Evolutionary conservation across 1,140 invertebrate genomes (phyloP), one percentile per base, ranked within the genome.

Genomic region (Pogonognathellus flavescens): DNA sequence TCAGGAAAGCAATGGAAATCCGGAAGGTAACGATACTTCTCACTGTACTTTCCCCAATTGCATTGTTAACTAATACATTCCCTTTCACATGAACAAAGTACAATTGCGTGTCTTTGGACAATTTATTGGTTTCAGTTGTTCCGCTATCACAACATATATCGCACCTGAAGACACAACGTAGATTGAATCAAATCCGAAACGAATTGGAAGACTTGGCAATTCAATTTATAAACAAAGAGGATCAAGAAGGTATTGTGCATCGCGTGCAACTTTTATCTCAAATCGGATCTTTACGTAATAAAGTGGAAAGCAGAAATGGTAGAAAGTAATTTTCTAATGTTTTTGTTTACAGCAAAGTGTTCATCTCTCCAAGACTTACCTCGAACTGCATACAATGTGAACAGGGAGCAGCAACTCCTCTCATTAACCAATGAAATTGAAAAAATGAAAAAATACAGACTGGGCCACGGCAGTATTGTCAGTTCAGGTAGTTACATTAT

Each of bases 331-430:
- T 41, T 41, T 41, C 31, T 41, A 41, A 41, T 41, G 31, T 41
- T 1, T 41, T 41, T 41, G 31, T 20, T 62, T 83, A 14, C n/a
- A 86, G 85, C 80, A 53, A 86, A 86, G 55, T 66, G 80, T 57
- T 83, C 59, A 53, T 86, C 85, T 41, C 85, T 86, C 22, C 85
- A 86, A 83, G 81, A 86, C 49, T 76, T 86, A 52, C 85, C 85
- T 52, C 52, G 81, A 70, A 86, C 85, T 53, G 85, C 85, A 20
- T 49, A 83, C 2, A 83, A 83, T 66, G 62, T 80, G 59, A 60
- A 86, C 49, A 1, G 85, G 53, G 85, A 82, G 57, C 60, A 70
- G 66, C 59, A 86, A 60, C 85, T 86, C 11, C 11, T 80, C 16
- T 57, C 66, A 52, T 72, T 86, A 50, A 86, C 81, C 41, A 80